Evolutionary conservation across 37 sponge, comb jelly and placozoan species (phyloP).

Genomic region (Trichoplax adhaerens): DNA sequence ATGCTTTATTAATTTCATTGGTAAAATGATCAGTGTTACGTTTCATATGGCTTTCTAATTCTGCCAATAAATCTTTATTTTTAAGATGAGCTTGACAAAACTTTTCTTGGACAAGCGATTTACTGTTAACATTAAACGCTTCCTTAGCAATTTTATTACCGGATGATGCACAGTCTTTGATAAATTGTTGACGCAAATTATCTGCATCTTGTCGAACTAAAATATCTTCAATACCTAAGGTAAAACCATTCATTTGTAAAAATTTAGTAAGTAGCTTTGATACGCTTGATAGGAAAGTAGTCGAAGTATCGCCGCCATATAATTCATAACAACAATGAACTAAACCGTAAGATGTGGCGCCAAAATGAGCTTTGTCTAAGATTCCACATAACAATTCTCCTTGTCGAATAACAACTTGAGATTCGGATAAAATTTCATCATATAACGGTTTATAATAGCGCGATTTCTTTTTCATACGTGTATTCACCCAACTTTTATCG

Average conservation of each 20-base stretch:
- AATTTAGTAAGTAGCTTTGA: constrained; percentile 82
- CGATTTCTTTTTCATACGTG: constrained; percentile 5
- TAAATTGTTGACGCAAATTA: constrained; percentile 11
- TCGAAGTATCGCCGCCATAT: constrained; percentile 69
- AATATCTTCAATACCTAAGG: constrained; percentile 87
- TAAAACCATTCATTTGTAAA: constrained; percentile 78
- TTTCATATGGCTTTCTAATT: constrained; percentile 37
- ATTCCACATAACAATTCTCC: constrained; percentile 89
- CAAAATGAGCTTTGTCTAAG: constrained; percentile 89
- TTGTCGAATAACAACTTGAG: constrained; percentile 63
- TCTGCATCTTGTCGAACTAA: constrained; percentile 34
- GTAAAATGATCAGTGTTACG: constrained; percentile 43
- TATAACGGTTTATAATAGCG: background rate
- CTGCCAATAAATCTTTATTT: constrained; percentile 10
- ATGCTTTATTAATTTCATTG: constrained; percentile 53
- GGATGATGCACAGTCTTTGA: background rate
- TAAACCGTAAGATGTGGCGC: constrained; percentile 72
- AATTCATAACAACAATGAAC: constrained; percentile 81
- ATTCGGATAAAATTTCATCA: background rate
- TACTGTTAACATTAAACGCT: constrained; percentile 5
- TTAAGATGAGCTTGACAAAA: constrained; percentile 48
- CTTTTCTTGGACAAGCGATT: constrained; percentile 17
- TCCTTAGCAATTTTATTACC: constrained; percentile 17
- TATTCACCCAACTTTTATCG: constrained; percentile 24
- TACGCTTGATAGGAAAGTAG: constrained; percentile 58